Evolutionary conservation across 2,888 invertebrate species (phyloP).

Genomic region (Rotaria macrura): DNA sequence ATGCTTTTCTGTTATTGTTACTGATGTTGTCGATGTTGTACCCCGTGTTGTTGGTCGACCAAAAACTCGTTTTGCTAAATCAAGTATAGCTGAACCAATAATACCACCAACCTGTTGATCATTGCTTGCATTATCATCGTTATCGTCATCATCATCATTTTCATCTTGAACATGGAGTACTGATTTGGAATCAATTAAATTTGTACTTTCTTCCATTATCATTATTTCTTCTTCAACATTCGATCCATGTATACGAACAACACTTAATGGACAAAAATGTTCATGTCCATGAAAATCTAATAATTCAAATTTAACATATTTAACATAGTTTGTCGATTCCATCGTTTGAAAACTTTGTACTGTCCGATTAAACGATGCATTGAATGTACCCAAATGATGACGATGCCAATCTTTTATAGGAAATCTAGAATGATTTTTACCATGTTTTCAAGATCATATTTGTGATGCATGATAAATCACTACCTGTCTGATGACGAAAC

Average conservation of each 20-base stretch:
- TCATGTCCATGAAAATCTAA: conserved; percentile 87
- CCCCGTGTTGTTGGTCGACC: not conserved
- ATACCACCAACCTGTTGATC: not conserved
- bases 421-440: conserved; percentile 36
- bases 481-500: conserved; percentile 47
- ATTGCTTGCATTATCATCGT: not conserved
- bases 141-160: not conserved
- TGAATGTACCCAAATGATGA: conserved; percentile 68
- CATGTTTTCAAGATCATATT: too few relatives aligned
- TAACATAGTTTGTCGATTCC: conserved; percentile 35
- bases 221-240: conserved; percentile 19
- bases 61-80: conserved; percentile 9
- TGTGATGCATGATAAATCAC: conserved; percentile 2
- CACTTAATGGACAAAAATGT: conserved; percentile 91
- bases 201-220: conserved; percentile 10
- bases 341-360: conserved; percentile 70
- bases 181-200: not conserved
- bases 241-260: conserved; percentile 55
- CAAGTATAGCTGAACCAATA: conserved; percentile 17
- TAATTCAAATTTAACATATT: conserved; percentile 59
- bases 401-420: conserved; percentile 69
- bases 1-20: not conserved
- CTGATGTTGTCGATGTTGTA: not conserved
- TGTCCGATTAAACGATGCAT: conserved; percentile 72
- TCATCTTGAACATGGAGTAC: not conserved